Base-by-base conservation (phyloP, 2,797 vertebrate genomes). In the Tachyglossus aculeatus region DNA sequence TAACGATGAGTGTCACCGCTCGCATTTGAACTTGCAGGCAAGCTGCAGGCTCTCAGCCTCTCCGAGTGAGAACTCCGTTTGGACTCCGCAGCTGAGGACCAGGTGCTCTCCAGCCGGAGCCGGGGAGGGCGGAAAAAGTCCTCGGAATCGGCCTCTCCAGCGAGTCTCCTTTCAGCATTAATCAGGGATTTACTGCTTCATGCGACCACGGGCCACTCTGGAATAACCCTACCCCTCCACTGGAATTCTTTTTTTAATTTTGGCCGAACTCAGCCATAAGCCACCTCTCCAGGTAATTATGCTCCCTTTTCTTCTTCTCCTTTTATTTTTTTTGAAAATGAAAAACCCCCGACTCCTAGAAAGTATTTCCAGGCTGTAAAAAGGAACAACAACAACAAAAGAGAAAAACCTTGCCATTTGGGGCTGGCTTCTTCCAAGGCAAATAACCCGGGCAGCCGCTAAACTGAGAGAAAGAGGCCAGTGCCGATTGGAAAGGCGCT, bases 21-120 rank as follows among this genome's bases (percentile, higher is more conserved):
- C 92, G 92, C 92, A 95, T 94, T 94, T 95, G 93, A 95, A 94
- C 94, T 95, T 94, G 92, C 92, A 93, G 90, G 91, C 90, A 86
- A 87, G 90, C 89, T 89, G 83, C 82, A n/a, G n/a, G n/a, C 90
- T 91, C 89, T 83, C 81, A 84, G 86, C 79, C 88, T 84, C 83
- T 90, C 71, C 61, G 89, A 85, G 86, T 87, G 78, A 66, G 81
- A 76, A 71, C 86, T 90, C 89, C 87, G 80, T 84, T 44, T 82
- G 83, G 86, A 85, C 83, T 88, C 85, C 83, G 74, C 83, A 57
- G 77, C 79, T 69, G 56, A 79, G 63, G 77, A 77, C 73, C 84
- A 88, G 87, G 90, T 84, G 88, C 77, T 77, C 82, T 34, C 76
- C 75, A 78, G 83, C 81, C 68, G 79, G 79, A 66, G 56, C 69